Evolutionary conservation across 2,113 vertebrate species (phyloP).

Genomic region (Rana temporaria): DNA sequence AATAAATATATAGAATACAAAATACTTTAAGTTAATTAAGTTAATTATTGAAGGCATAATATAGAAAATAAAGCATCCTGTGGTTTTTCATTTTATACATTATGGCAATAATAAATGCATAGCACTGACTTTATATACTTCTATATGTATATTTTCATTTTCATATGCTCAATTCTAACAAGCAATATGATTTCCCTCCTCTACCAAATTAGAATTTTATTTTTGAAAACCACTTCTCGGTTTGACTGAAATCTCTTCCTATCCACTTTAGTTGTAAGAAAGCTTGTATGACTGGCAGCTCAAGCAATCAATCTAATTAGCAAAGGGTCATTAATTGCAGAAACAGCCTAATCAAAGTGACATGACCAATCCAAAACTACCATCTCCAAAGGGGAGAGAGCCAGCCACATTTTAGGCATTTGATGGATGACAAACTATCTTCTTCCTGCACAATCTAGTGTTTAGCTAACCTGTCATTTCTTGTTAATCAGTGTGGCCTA

Average conservation of each 20-base stretch:
- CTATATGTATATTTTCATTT: too few species aligned
- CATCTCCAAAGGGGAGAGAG: slow-evolving; percentile 41
- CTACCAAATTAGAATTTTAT: background rate
- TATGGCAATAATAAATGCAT: too few species aligned
- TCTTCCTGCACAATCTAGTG: slow-evolving; percentile 18
- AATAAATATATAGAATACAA: too few species aligned
- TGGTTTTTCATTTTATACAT: too few species aligned
- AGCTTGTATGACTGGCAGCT: slow-evolving; percentile 17
- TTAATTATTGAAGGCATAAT: too few species aligned
- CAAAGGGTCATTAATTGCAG: slow-evolving; percentile 36
- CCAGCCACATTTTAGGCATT: slow-evolving; percentile 43
- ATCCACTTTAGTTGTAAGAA: background rate
- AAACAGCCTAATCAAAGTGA: slow-evolving; percentile 48
- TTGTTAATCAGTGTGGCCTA: slow-evolving; percentile 40
- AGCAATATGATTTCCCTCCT: too few species aligned
- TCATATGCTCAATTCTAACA: too few species aligned
- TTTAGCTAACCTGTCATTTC: slow-evolving; percentile 41
- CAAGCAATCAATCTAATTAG: slow-evolving; percentile 53
- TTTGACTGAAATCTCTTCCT: background rate
- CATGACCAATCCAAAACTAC: slow-evolving; percentile 21
- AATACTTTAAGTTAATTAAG: too few species aligned
- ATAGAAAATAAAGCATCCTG: too few species aligned
- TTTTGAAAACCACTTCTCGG: background rate
- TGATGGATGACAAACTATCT: slow-evolving; percentile 31
- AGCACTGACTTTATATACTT: too few species aligned